phyloP scores from a whole-genome alignment of 1,140 invertebrate genomes.

The Cydia fagiglandana region DNA sequence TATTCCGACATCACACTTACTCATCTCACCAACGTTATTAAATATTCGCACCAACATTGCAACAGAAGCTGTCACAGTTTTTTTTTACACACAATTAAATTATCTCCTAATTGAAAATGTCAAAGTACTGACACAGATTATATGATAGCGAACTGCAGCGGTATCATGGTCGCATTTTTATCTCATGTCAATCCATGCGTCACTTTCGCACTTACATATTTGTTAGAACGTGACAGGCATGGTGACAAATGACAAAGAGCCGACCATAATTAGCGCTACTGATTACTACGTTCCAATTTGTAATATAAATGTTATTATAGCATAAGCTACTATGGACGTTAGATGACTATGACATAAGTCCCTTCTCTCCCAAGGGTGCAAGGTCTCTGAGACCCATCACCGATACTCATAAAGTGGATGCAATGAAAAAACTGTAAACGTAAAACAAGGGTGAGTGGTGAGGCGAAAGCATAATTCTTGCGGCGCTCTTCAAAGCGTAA shows the following conservation, averaged over 20 bases:
- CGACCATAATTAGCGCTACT: not conserved
- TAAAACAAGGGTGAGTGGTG: constrained; percentile 56
- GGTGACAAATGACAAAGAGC: no score
- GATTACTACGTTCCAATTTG: not conserved
- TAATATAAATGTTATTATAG: no score
- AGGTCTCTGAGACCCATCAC: constrained; percentile 48
- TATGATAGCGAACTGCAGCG: no score
- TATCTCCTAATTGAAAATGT: not conserved
- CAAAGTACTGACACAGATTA: not conserved
- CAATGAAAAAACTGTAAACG: constrained; percentile 72
- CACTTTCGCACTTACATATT: no score
- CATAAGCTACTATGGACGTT: not conserved
- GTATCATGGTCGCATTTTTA: no score
- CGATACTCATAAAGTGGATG: constrained; percentile 63
- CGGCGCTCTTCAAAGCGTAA: constrained; percentile 49
- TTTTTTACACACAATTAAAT: no score
- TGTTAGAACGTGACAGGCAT: no score
- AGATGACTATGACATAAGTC: not conserved
- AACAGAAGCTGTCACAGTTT: no score
- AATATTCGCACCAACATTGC: not conserved
- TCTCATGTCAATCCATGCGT: no score
- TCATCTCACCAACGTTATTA: not conserved
- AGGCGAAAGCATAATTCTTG: constrained; percentile 68
- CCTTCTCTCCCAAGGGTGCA: constrained; percentile 41
- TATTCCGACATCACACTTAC: not conserved